Evolutionary conservation across 2,797 vertebrate species (phyloP), one percentile per base, ranked within the genome.

Genomic region (Poeciliopsis turneri): DNA sequence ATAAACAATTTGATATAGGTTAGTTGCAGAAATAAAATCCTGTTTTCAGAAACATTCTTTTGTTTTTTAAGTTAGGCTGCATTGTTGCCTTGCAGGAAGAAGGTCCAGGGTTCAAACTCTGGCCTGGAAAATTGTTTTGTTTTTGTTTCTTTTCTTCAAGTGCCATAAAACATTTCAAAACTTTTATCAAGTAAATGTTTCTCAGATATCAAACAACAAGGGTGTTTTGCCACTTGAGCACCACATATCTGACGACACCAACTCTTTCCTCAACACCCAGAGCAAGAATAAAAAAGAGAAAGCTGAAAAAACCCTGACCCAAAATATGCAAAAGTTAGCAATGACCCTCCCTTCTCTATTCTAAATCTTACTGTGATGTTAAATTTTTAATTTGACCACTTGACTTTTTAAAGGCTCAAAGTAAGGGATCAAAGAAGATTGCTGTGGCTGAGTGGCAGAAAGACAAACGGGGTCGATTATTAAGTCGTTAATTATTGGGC

Each of bases 401-500:
- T 33, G 28, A 55, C n/a, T n/a, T 74, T 36, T 70, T 16, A 33
- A 45, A 69, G 75, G 78, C 70, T 64, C 55, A 75, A 51, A 64
- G 70, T 18, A 39, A 25, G 43, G 12, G 70, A 68, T 78, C 73
- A 84, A 59, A 84, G 72, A 66, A 20, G 81, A 72, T 53, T 5
- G 39, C 30, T 13, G 41, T 8, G 72, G 57, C 46, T 66, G 85
- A 78, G 47, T 28, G 80, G 83, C 79, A 73, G 74, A 82, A 61
- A 3, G 77, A 83, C 66, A 78, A 81, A 81, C 70, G 2, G 36
- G 83, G 61, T 89, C 76, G 71, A 90, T 87, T 78, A 77, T 80
- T 73, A 78, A 75, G 77, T 79, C 45, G 36, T 90, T 86, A 87
- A 92, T 92, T 90, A 86, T 78, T 47, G 1, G 39, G 49, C 80